Base-by-base conservation (phyloP, 2,888 invertebrate genomes). In the Philopedon plagiatum region DNA sequence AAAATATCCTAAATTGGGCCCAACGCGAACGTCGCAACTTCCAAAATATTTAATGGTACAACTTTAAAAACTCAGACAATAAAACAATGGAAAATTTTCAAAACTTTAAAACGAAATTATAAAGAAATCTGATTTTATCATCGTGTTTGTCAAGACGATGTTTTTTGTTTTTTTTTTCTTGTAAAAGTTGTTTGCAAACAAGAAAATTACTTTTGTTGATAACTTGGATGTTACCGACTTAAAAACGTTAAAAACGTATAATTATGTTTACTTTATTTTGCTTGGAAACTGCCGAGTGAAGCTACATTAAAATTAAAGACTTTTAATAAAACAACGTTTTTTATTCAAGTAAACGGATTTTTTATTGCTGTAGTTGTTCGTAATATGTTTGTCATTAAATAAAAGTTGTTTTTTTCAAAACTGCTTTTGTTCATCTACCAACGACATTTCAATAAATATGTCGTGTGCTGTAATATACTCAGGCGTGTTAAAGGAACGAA, bases 91-190 rank as follows among this genome's bases (percentile, higher is more conserved):
- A 70, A 70, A 57, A 70, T 57, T 63, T 68, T 49, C 29, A 64
- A 64, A 70, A 58, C 39, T 70, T 49, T 19, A 9, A 41, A 64
- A 70, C 64, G 46, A 64, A 64, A 70, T 64, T 70, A 64, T 49
- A 64, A 70, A 58, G 58, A 63, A 62, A 70, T 70, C 64, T 57
- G 70, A 70, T 70, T 64, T 70, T 44, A 49, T 57, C 46, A 63
- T 41, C 49, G 18, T 8, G 32, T 58, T 51, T 23, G 15, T 15
- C 46, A 23, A 15, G 23, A 46, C 5, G 44, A 18, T 34, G 44
- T 44, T 44, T 46, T 46, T 11, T 23, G 21, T n/a, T 11, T 23
- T 1, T 23, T 46, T 46, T 46, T 23, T 46, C 21, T 46, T n/a
- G 23, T 1, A 46, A 46, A 46, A 23, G 46, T 46, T 21, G 46